Percentiles rank a stretch among this genome's conserved stretches.
These are phyloP conservation scores for Etheostoma nigrum DNA, from an alignment of 2,797 vertebrate genomes.

Conservation along the genomic window DNA sequence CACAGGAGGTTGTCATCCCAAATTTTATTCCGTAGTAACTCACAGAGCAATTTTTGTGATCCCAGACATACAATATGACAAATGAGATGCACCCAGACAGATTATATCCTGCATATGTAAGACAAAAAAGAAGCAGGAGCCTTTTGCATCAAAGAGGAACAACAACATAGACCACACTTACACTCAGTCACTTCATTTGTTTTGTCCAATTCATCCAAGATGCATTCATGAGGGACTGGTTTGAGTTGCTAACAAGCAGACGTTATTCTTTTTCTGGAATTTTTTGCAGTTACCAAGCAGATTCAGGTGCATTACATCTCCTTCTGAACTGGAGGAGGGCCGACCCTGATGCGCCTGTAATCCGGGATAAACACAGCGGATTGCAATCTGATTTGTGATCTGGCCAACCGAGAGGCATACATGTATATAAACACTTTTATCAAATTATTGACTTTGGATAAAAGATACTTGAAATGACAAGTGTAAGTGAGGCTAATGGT, in stretches of 20 bases:
- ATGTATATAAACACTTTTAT: conserved; percentile 10
- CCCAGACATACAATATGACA: conserved; percentile 46
- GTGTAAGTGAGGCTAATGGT: conserved; percentile 24
- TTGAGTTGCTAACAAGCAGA: not conserved
- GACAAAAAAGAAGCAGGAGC: conserved; percentile 14
- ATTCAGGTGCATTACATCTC: not conserved
- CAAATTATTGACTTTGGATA: conserved; percentile 1
- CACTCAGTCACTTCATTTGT: not conserved
- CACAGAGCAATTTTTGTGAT: conserved; percentile 51
- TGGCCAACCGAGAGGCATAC: not conserved
- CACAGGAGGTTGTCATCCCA: conserved; percentile 58
- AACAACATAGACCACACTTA: not conserved
- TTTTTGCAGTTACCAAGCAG: not conserved
- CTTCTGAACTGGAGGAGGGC: not conserved
- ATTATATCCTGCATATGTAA: conserved; percentile 37
- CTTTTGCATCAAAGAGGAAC: conserved; percentile 12
- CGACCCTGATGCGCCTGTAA: not conserved
- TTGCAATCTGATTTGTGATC: not conserved
- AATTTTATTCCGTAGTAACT: conserved; percentile 62
- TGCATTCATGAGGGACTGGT: not conserved
- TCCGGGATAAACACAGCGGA: not conserved
- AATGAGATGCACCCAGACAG: conserved; percentile 37
- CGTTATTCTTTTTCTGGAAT: not conserved
- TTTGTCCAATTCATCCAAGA: conserved; percentile 2
- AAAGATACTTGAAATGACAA: conserved; percentile 18